Conservation (phyloP, 2,888 invertebrate genomes). For the Cactoblastis cactorum region DNA sequence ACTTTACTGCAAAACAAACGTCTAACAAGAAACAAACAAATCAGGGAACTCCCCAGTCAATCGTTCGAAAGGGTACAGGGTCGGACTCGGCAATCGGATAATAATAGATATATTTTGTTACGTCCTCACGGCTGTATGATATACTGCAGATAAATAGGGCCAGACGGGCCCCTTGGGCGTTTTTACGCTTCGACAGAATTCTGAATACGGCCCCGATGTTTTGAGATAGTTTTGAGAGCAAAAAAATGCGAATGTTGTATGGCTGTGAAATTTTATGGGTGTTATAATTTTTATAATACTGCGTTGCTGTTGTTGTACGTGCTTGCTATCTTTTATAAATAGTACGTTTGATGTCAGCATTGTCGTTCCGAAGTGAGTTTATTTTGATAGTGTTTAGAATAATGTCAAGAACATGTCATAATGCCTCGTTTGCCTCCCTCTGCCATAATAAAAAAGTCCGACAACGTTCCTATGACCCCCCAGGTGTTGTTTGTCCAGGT, state of each 20-base stretch:
- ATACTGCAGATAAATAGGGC: slow-evolving; percentile 63
- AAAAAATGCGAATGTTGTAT: slow-evolving; percentile 13
- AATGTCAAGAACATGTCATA: too few species aligned
- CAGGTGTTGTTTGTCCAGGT: too few species aligned
- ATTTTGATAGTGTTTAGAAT: too few species aligned
- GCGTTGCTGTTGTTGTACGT: too few species aligned
- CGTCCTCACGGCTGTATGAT: slow-evolving; percentile 35
- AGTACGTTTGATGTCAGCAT: too few species aligned
- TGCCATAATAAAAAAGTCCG: too few species aligned
- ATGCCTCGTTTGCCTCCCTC: too few species aligned
- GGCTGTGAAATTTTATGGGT: slow-evolving; percentile 11
- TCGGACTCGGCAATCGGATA: slow-evolving; percentile 58
- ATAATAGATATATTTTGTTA: slow-evolving; percentile 67
- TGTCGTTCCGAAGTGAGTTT: too few species aligned
- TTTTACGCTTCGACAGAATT: slow-evolving; percentile 52
- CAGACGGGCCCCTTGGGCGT: slow-evolving; percentile 57
- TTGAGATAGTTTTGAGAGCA: slow-evolving; percentile 25
- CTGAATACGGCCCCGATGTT: slow-evolving; percentile 16
- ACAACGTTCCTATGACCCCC: too few species aligned
- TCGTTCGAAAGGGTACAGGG: slow-evolving; percentile 48
- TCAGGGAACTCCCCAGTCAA: slow-evolving; percentile 63
- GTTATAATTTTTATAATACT: slow-evolving; percentile 16
- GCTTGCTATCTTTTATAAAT: too few species aligned
- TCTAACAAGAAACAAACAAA: slow-evolving; percentile 43
- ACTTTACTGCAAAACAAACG: slow-evolving; percentile 15